Percentiles rank a stretch among this genome's conserved stretches.
phyloP scores from a whole-genome alignment of 2,888 invertebrate species.

The Lycocerus yunnanus region DNA sequence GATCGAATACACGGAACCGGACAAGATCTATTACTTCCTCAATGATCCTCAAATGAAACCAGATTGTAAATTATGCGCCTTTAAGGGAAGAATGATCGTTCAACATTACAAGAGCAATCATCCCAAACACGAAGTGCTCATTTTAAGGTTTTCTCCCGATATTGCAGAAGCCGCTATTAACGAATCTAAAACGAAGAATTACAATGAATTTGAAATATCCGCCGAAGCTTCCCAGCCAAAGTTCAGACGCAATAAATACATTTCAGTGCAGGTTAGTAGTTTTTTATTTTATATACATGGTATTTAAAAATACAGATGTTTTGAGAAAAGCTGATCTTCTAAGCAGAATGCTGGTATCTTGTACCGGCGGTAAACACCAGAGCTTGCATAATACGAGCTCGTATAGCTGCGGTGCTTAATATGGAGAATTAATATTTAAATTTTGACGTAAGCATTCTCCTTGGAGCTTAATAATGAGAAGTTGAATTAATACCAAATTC shows the following conservation, averaged over 20 bases:
- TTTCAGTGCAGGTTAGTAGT: constrained; percentile 43
- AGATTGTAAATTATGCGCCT: constrained; percentile 66
- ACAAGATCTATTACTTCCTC: constrained; percentile 59
- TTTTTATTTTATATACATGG: background rate
- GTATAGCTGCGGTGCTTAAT: too few relatives aligned
- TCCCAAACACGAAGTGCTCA: constrained; percentile 66
- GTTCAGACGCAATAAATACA: constrained; percentile 18
- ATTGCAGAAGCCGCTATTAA: constrained; percentile 62
- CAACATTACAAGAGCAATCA: constrained; percentile 70
- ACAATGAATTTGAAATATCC: constrained; percentile 30
- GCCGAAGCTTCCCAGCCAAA: constrained; percentile 35
- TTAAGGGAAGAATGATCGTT: constrained; percentile 64
- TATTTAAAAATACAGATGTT: background rate
- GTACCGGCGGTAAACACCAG: too few relatives aligned
- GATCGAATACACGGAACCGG: constrained; percentile 36
- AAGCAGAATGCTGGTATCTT: too few relatives aligned
- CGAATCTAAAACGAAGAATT: constrained; percentile 53
- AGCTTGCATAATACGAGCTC: too few relatives aligned
- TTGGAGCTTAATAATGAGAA: too few relatives aligned
- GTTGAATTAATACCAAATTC: too few relatives aligned
- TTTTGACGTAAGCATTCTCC: too few relatives aligned
- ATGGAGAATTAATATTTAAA: too few relatives aligned
- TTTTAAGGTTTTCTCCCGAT: constrained; percentile 63
- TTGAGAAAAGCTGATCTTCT: background rate
- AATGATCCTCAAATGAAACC: constrained; percentile 52